Evolutionary conservation across 1,140 invertebrate genomes (phyloP), one percentile per base, ranked within the genome.

Genomic region (Temnothorax curvispinosus): DNA sequence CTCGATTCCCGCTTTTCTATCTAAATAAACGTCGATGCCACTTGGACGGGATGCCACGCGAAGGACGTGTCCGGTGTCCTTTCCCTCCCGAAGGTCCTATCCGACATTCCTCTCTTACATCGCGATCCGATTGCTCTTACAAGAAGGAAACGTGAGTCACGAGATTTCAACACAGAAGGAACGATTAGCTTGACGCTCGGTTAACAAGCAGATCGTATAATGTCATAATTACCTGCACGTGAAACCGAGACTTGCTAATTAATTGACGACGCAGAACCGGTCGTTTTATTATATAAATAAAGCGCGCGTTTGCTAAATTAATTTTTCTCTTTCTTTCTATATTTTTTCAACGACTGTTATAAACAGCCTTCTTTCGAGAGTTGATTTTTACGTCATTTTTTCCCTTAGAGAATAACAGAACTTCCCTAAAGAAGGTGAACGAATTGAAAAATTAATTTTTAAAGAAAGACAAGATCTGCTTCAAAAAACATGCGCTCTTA

Each of bases 51-150:
- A 27, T 11, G 7, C 18, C 21, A 7, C 41, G n/a, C 41, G 65
- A 84, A 84, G 69, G 69, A 75, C 54, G 9, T 18, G 67, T 82
- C 18, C 38, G 56, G 9, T 18, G 67, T 82, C 18, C 38, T 72
- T 32, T 82, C 47, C 32, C 50, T 82, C 52, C 13, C 27, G 80
- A 82, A 82, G 67, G 67, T 41, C 41, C 3, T 27, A 13, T 11
- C 32, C 27, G 11, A 60, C 80, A 74, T 82, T 74, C 27, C 27
- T 84, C 50, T 56, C 15, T 13, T 32, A 32, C 47, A 3, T 41
- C 7, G 64, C 78, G 50, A 69, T 78, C 60, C 52, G 18, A 75
- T 78, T 44, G 5, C 5, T 44, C 11, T 1, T 3, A 35, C 52
- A 60, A 47, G 58, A 15, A 32, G 47, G 32, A 41, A 38, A 62